These are phyloP conservation scores for Eclectus roratus DNA, from an alignment of 2,113 vertebrate genomes.

Conservation along the genomic window DNA sequence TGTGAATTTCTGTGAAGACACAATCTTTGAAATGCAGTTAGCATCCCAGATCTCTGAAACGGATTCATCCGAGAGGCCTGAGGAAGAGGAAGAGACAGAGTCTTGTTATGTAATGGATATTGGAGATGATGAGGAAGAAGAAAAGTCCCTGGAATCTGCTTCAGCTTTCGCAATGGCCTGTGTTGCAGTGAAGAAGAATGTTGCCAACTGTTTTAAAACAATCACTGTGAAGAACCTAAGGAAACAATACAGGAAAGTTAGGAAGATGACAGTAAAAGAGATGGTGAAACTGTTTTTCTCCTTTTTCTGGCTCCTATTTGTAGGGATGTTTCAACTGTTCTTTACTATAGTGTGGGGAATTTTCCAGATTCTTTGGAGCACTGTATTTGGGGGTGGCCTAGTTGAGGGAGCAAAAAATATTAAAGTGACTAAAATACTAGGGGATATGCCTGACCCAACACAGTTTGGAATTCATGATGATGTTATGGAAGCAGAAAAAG, in stretches of 20 bases:
- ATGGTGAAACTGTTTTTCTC: conserved; percentile 87
- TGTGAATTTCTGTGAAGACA: conserved; percentile 99
- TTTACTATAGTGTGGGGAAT: conserved; percentile 88
- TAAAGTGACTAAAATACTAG: conserved; percentile 95
- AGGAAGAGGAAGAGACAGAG: conserved; percentile 81
- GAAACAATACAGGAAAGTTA: conserved; percentile 86
- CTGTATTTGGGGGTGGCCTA: conserved; percentile 93
- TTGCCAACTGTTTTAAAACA: conserved; percentile 79
- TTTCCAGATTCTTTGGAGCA: conserved; percentile 93
- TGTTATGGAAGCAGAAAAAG: conserved; percentile 86
- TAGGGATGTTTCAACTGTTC: conserved; percentile 84
- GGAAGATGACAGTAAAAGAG: conserved; percentile 90
- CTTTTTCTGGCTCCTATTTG: conserved; percentile 90
- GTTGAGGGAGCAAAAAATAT: conserved; percentile 98
- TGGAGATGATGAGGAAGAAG: conserved; percentile 80
- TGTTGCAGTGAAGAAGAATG: conserved; percentile 82
- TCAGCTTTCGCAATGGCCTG: conserved; percentile 91
- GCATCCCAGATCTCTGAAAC: conserved; percentile 96
- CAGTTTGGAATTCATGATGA: conserved; percentile 98
- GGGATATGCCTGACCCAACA: conserved; percentile 98
- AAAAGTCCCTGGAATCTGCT: conserved; percentile 79
- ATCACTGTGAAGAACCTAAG: conserved; percentile 87
- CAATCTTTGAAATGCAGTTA: conserved; percentile 98
- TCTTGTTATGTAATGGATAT: conserved; percentile 74
- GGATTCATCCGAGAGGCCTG: conserved; percentile 81